Evolutionary conservation across 2,113 vertebrate genomes (phyloP), one percentile per base, ranked within the genome.

Genomic region (Anhinga rufa): DNA sequence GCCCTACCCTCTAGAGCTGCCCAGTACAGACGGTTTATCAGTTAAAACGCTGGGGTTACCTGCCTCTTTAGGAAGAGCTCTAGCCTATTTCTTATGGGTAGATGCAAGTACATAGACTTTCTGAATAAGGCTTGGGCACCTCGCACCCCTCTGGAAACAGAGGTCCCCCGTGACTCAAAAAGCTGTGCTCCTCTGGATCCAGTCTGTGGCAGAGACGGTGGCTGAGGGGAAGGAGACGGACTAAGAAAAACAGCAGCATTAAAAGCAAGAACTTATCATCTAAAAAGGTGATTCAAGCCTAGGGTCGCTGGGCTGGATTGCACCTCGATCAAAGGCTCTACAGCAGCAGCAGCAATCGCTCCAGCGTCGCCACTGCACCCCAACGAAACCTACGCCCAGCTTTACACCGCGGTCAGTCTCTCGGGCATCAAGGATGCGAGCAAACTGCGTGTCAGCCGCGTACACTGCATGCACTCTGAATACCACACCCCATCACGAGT

Each of bases 351-450:
- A 83, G 52, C 28, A 8, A 54, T 10, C 10, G 1, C 79, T 36
- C 68, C 48, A 22, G 34, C 2, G 2, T 12, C 72, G 17, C 72
- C 38, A 5, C 19, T 5, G 48, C 68, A 25, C 11, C 34, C 61
- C 31, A 7, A 3, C 3, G 13, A 46, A 48, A 22, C 20, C 80
- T 16, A 13, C 4, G 14, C 44, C 66, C 48, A 42, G 34, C 38
- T 15, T 38, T 17, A 25, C 0, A 1, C 14, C 34, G 9, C 58
- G 5, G 0, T 2, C 3, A 0, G 14, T 22, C 58, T 25, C 58
- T 13, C 22, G 18, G 40, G 75, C 57, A 82, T 3, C 44, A 21
- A 16, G 36, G 65, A 24, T 5, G 24, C 0, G 0, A 61, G 55
- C 0, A 31, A 75, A 62, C 42, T 21, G 20, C 2, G 1, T 18